phyloP scores from a whole-genome alignment of 30 jellyfish, hydroid and myxozoan species.

The Aurelia aurita complex sp. Pacific region DNA sequence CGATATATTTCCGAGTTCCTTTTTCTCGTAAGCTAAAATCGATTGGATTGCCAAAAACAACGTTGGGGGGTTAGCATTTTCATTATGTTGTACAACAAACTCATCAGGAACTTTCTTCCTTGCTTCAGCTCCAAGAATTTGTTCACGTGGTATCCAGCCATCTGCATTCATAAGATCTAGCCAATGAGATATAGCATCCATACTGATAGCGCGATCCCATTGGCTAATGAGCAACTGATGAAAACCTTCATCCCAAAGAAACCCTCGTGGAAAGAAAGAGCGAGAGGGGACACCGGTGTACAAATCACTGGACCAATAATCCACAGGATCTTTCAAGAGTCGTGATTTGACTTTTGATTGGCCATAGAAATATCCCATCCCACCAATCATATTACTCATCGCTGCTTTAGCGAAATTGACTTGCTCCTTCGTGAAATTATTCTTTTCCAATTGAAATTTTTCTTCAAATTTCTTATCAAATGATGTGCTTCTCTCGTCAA shows the following conservation, averaged over 20 bases:
- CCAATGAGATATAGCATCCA: slow-evolving; percentile 89
- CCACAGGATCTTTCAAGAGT: slow-evolving; percentile 76
- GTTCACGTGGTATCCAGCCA: slow-evolving; percentile 99
- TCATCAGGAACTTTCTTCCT: slow-evolving; percentile 93
- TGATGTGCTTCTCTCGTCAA: slow-evolving; percentile 19
- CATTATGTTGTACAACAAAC: slow-evolving; percentile 93
- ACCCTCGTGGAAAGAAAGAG: slow-evolving; percentile 97
- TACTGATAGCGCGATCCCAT: slow-evolving; percentile 87
- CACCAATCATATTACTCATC: slow-evolving; percentile 94
- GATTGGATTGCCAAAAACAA: slow-evolving; percentile 83
- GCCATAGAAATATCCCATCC: slow-evolving; percentile 91
- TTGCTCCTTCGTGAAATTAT: slow-evolving; percentile 61
- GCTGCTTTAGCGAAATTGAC: slow-evolving; percentile 91
- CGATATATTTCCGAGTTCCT: slow-evolving; percentile 61
- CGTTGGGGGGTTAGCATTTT: slow-evolving; percentile 98
- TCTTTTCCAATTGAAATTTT: slow-evolving; percentile 56
- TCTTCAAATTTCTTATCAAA: slow-evolving; percentile 76
- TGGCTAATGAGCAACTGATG: slow-evolving; percentile 89
- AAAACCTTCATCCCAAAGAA: slow-evolving; percentile 98
- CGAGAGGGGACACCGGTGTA: slow-evolving; percentile 97
- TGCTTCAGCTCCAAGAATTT: slow-evolving; percentile 95
- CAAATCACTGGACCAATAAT: slow-evolving; percentile 80
- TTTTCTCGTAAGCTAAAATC: slow-evolving; percentile 60
- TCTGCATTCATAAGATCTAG: slow-evolving; percentile 85
- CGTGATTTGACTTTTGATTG: slow-evolving; percentile 71